A percentile compares a stretch with the other conserved stretches of the same genome.
These are phyloP conservation scores for Caenorhabditis becei DNA, from an alignment of 2,888 invertebrate species.

Conservation along the genomic window DNA sequence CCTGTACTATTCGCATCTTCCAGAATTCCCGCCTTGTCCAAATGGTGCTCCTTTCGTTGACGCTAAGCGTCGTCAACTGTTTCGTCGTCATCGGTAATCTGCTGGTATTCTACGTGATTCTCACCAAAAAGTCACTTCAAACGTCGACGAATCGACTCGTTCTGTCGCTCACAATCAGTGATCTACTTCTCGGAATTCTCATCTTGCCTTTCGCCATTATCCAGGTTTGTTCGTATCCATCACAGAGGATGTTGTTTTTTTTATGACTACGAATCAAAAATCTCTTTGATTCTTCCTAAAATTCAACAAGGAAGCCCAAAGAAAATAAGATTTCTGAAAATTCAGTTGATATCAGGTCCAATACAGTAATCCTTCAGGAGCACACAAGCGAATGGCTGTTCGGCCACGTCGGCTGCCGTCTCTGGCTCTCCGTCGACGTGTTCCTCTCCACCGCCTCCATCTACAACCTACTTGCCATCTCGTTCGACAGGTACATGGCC, in stretches of 20 bases:
- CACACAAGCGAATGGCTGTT: conserved; percentile 92
- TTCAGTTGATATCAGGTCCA: too few relatives aligned
- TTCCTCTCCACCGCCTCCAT: conserved; percentile 99
- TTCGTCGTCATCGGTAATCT: conserved; percentile 80
- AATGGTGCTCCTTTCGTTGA: conserved; percentile 63
- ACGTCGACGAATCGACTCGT: conserved; percentile 98
- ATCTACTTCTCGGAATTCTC: conserved; percentile 94
- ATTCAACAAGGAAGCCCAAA: too few relatives aligned
- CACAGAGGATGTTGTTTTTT: neutral
- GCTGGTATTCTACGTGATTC: conserved; percentile 78
- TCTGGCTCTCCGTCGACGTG: conserved; percentile 97
- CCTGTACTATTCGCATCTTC: neutral
- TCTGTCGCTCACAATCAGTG: conserved; percentile 95
- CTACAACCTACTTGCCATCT: conserved; percentile 95
- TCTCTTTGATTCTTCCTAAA: too few relatives aligned
- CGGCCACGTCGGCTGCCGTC: conserved; percentile 94
- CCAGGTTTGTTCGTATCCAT: conserved; percentile 85
- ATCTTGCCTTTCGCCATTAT: conserved; percentile 96
- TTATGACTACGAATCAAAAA: too few relatives aligned
- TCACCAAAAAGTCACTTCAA: conserved; percentile 85
- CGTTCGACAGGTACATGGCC: conserved; percentile 91
- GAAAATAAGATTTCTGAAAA: too few relatives aligned
- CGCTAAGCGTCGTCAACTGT: conserved; percentile 75
- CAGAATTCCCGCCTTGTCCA: neutral
- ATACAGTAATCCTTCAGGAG: conserved; percentile 70